These are phyloP conservation scores for Leptoclinus maculatus DNA, from an alignment of 2,797 vertebrate species.

Conservation along the genomic window DNA sequence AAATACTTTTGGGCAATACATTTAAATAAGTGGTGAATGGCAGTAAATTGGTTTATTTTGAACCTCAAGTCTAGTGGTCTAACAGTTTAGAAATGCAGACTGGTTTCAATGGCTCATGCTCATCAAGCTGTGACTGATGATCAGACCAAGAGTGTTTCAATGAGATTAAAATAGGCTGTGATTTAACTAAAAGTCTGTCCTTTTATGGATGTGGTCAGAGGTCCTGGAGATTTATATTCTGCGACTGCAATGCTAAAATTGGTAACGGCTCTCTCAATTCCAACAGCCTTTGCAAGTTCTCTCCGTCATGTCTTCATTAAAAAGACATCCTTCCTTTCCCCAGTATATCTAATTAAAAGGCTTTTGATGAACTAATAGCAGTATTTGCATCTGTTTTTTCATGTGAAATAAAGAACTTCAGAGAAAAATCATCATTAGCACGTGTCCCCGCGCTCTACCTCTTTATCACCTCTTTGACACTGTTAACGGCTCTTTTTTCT, in stretches of 20 bases:
- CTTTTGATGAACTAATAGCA: background rate
- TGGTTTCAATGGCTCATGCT: slow-evolving; percentile 27
- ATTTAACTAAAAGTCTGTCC: slow-evolving; percentile 35
- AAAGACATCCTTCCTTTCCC: slow-evolving; percentile 15
- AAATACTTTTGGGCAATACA: background rate
- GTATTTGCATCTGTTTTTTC: background rate
- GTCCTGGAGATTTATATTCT: slow-evolving; percentile 30
- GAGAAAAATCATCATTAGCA: slow-evolving; percentile 17
- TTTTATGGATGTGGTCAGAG: slow-evolving; percentile 42
- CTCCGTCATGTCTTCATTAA: slow-evolving; percentile 23
- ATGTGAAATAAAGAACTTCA: slow-evolving; percentile 13
- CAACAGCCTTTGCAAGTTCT: slow-evolving; percentile 22
- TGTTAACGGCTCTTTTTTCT: slow-evolving; percentile 64
- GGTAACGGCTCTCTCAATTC: slow-evolving; percentile 54
- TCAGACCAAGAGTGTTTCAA: slow-evolving; percentile 15
- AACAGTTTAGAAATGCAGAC: slow-evolving; percentile 19
- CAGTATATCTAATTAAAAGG: slow-evolving; percentile 36
- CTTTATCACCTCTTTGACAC: slow-evolving; percentile 17
- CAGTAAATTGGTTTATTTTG: background rate
- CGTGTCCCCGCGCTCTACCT: background rate
- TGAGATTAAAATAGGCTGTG: slow-evolving; percentile 20
- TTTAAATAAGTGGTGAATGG: background rate
- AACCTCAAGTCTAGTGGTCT: background rate
- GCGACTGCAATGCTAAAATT: slow-evolving; percentile 18
- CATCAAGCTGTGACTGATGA: slow-evolving; percentile 40